Evolutionary conservation across 2,797 vertebrate species (phyloP), one percentile per base, ranked within the genome.

Genomic region (Chrysolophus pictus): DNA sequence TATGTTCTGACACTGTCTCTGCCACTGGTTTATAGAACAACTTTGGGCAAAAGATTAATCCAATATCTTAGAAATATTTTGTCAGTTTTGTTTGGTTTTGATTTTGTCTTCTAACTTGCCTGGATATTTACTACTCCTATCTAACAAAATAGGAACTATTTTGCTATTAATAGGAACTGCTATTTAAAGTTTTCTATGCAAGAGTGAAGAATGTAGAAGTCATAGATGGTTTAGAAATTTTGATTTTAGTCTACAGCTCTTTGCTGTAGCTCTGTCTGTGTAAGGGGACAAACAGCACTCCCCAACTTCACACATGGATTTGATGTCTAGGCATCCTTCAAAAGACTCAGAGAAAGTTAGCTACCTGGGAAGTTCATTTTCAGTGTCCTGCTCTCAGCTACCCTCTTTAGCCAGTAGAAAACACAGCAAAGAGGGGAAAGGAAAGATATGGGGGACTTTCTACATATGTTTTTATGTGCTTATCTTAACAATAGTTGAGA

Each of bases 301-400:
- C 16, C n/a, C 49, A 13, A 63, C 39, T 91, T 93, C 70, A 76
- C 51, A 53, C 3, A 53, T 60, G 22, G 64, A 64, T 84, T 85
- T 78, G n/a, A 56, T 41, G 55, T 69, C 65, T 77, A 59, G 15
- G 26, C 3, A 77, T 35, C n/a, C 42, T 86, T 80, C 72, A 59
- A 39, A 71, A 65, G 26, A n/a, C 62, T 44, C 85, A 49, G 76
- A 75, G 85, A 78, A 93, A 90, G n/a, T 59, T 83, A 73, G 24
- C 42, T 79, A 73, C n/a, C 85, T 67, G 68, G 56, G 68, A 95
- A 94, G 91, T 56, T 86, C 31, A 79, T 93, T 91, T 94, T 44
- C 87, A 91, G 9, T 64, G 63, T 68, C 63, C 42, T 69, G n/a
- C 35, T 95, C 63, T 63, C 87, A 63, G 59, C 29, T 84, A 58